phyloP scores from a whole-genome alignment of 2,888 invertebrate genomes.

The Barypeithes pellucidus region DNA sequence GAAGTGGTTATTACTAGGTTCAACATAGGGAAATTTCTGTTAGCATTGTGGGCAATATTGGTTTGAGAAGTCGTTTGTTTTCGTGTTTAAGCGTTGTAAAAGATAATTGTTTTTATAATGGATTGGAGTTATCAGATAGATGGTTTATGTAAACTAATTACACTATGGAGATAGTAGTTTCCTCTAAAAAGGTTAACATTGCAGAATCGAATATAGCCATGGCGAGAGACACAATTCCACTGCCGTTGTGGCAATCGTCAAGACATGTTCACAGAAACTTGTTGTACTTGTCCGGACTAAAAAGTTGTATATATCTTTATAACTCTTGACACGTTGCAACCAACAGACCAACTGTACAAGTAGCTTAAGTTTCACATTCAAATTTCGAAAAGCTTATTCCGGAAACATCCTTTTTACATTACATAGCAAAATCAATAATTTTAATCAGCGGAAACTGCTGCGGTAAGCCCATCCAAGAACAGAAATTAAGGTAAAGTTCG shows the following conservation, averaged over 20 bases:
- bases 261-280: no score
- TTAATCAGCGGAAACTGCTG: conserved; percentile 49
- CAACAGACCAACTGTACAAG: no score
- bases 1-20: conserved; percentile 22
- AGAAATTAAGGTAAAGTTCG: conserved; percentile 42
- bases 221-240: no score
- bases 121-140: conserved; percentile 9
- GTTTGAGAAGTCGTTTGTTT: conserved; percentile 27
- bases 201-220: no score
- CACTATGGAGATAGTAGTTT: no score
- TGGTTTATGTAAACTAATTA: conserved; percentile 4
- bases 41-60: conserved; percentile 14
- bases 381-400: neutral
- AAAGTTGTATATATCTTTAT: no score
- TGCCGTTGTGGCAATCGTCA: no score
- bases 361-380: no score
- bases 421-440: conserved; percentile 44
- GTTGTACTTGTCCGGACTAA: no score
- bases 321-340: no score
- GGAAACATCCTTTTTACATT: conserved; percentile 1
- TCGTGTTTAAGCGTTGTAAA: conserved; percentile 7
- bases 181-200: no score
- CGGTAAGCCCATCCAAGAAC: conserved; percentile 31
- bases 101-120: conserved; percentile 6
- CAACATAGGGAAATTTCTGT: conserved; percentile 23